phyloP scores from a whole-genome alignment of 2,888 invertebrate genomes.

The Argyresthia goedartella region DNA sequence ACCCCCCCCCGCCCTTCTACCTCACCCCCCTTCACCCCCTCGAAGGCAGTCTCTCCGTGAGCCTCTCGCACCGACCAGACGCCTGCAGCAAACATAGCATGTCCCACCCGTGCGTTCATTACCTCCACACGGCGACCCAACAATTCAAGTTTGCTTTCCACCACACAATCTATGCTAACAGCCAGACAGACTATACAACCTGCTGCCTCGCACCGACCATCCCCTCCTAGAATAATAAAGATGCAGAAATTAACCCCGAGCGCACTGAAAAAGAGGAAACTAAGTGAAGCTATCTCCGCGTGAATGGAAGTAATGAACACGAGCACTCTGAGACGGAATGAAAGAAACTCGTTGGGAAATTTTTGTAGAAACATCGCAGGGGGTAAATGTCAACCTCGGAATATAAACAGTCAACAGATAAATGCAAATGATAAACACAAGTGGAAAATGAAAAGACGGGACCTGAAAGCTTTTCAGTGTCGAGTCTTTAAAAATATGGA shows the following conservation, averaged over 20 bases:
- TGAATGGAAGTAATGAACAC: constrained; percentile 64
- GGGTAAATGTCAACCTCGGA: constrained; percentile 67
- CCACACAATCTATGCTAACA: constrained; percentile 65
- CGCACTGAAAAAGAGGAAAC: constrained; percentile 64
- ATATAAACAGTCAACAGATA: constrained; percentile 72
- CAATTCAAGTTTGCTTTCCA: constrained; percentile 70
- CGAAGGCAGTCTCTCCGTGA: constrained; percentile 14
- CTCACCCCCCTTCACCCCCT: constrained; percentile 21
- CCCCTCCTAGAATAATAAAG: constrained; percentile 69
- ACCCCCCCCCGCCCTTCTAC: constrained; percentile 29
- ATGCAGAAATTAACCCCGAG: constrained; percentile 66
- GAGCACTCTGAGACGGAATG: constrained; percentile 59
- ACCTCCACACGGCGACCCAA: constrained; percentile 64
- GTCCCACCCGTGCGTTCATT: constrained; percentile 65
- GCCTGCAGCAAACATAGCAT: constrained; percentile 54
- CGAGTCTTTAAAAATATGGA: constrained; percentile 30
- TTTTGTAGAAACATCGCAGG: constrained; percentile 51
- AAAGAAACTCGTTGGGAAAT: constrained; percentile 60
- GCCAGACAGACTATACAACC: constrained; percentile 50
- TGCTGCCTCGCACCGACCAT: constrained; percentile 7
- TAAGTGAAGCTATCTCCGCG: constrained; percentile 67
- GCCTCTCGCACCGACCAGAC: constrained; percentile 56
- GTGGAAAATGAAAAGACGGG: constrained; percentile 53
- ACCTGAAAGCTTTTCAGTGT: constrained; percentile 39
- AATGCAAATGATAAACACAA: constrained; percentile 68